Conservation (phyloP, 2,113 vertebrate genomes). For the Pycnonotus jocosus region DNA sequence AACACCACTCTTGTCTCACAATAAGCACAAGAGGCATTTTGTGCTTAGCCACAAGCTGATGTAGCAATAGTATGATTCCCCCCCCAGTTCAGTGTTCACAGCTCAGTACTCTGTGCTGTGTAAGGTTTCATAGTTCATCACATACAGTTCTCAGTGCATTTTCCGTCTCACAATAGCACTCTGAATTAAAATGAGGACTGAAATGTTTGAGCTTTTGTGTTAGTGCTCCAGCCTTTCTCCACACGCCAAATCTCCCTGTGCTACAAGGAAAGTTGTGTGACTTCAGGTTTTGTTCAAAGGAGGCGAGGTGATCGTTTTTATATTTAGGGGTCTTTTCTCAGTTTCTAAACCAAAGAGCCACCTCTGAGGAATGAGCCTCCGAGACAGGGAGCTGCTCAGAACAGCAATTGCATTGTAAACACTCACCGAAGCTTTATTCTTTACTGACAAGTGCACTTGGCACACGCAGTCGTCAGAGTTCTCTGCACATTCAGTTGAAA, state of each 20-base stretch:
- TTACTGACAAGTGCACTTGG: not conserved
- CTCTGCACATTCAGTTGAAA: not conserved
- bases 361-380: not conserved
- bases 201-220: not conserved
- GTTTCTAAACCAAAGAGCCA: not conserved
- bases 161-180: not conserved
- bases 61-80: not conserved
- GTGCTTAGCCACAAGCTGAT: not conserved
- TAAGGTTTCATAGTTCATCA: not conserved
- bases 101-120: not conserved
- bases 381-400: not conserved
- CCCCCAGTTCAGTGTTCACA: not conserved
- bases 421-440: not conserved
- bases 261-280: not conserved
- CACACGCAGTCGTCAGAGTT: accelerated
- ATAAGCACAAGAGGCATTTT: not conserved
- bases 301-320: not conserved
- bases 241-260: not conserved
- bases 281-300: not conserved
- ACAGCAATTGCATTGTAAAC: not conserved
- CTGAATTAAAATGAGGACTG: not conserved
- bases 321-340: not conserved
- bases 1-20: not conserved
- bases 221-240: not conserved
- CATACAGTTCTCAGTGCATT: not conserved